Percentiles rank a stretch among this genome's conserved stretches.
phyloP scores from a whole-genome alignment of 2,113 vertebrate species.

The Ictalurus punctatus region DNA sequence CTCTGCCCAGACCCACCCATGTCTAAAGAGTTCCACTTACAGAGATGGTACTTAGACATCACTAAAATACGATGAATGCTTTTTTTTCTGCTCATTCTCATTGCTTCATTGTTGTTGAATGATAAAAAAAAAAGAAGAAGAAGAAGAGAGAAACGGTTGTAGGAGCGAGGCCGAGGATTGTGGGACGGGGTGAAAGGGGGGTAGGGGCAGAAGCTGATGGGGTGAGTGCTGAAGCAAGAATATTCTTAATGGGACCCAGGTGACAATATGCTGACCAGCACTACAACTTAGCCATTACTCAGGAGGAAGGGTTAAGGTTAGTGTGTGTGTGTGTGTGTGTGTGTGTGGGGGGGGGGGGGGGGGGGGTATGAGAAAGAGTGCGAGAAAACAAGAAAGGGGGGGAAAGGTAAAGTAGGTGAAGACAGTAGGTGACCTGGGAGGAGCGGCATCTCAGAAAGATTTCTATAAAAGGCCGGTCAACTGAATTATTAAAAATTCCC shows the following conservation, averaged over 20 bases:
- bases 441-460: not conserved
- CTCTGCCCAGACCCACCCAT: constrained; percentile 1
- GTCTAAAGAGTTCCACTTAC: constrained; percentile 43
- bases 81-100: not conserved
- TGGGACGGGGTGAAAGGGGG: constrained; percentile 45
- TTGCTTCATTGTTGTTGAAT: constrained; percentile 15
- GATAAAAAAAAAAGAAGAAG: not conserved
- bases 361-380: constrained; percentile 1
- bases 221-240: constrained; percentile 71
- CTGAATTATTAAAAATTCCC: not conserved
- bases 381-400: not conserved
- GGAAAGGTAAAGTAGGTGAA: not conserved
- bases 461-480: not conserved
- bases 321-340: constrained; percentile 22
- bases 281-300: constrained; percentile 69
- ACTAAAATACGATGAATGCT: constrained; percentile 13
- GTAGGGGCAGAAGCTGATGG: constrained; percentile 47
- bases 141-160: not conserved
- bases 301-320: constrained; percentile 56
- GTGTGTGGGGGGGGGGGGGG: constrained; percentile 39
- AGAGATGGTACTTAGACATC: constrained; percentile 25
- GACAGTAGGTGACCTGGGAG: not conserved
- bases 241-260: constrained; percentile 75
- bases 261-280: constrained; percentile 76
- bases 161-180: constrained; percentile 12